A percentile compares a stretch with the other conserved stretches of the same genome.
These are phyloP conservation scores for Acanthosepion esculentum DNA, from an alignment of 2,888 invertebrate species.

Conservation along the genomic window DNA sequence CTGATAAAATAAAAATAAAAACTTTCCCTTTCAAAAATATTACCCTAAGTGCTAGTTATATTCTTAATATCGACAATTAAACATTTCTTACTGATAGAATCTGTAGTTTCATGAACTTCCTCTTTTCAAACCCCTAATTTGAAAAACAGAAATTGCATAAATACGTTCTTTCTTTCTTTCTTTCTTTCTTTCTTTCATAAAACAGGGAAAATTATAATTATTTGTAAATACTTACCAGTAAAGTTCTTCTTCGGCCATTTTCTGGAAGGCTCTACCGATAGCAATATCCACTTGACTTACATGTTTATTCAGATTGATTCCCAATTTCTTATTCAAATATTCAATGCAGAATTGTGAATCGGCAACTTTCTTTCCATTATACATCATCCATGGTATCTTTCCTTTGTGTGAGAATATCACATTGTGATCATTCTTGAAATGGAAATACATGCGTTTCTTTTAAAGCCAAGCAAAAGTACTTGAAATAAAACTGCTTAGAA, in stretches of 20 bases:
- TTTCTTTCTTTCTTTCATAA: too few relatives aligned
- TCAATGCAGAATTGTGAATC: conserved; percentile 75
- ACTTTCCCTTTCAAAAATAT: too few relatives aligned
- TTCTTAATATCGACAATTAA: too few relatives aligned
- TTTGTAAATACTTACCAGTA: conserved; percentile 68
- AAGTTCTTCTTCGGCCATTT: conserved; percentile 74
- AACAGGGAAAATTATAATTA: too few relatives aligned
- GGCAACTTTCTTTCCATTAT: conserved; percentile 70
- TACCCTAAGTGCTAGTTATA: too few relatives aligned
- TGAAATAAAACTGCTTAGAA: too few relatives aligned
- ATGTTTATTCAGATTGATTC: conserved; percentile 65
- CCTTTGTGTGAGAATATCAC: conserved; percentile 71
- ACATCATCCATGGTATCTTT: conserved; percentile 75
- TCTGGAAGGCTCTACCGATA: conserved; percentile 70
- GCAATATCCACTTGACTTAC: conserved; percentile 67
- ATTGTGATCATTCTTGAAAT: conserved; percentile 68
- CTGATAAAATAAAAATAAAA: too few relatives aligned
- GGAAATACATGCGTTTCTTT: neutral
- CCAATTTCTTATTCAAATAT: conserved; percentile 68
- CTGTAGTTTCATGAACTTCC: too few relatives aligned
- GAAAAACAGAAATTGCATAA: too few relatives aligned
- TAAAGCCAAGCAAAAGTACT: neutral
- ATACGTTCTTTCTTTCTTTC: too few relatives aligned
- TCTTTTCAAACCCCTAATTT: too few relatives aligned
- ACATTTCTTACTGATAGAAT: too few relatives aligned